Evolutionary conservation across 2,113 vertebrate species (phyloP).

Genomic region (Hemibates koningsi): DNA sequence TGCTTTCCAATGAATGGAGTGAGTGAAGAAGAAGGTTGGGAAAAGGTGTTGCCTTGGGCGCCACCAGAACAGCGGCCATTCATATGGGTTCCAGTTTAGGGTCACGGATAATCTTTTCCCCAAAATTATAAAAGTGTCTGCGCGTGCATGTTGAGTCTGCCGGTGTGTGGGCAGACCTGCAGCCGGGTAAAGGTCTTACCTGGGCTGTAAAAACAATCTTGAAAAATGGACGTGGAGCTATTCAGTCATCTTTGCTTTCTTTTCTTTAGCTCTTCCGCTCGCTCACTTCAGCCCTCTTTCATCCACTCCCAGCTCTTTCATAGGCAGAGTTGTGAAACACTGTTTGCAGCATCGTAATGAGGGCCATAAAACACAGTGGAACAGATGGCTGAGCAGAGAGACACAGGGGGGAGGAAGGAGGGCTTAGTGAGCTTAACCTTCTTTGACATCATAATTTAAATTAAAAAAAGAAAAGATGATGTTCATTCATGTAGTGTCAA

Average conservation of each 20-base stretch:
- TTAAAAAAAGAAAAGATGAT: background rate
- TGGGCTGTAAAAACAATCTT: constrained; percentile 35
- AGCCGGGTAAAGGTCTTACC: constrained; percentile 28
- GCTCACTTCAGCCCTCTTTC: background rate
- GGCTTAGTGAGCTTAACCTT: background rate
- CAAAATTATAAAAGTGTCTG: background rate
- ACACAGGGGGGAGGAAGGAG: background rate
- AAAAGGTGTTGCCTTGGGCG: constrained; percentile 32
- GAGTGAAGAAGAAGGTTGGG: constrained; percentile 21
- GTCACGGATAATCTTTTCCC: constrained; percentile 18
- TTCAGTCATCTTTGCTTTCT: background rate
- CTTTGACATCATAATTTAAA: background rate
- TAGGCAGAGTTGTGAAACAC: constrained; percentile 39
- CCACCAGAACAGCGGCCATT: constrained; percentile 26
- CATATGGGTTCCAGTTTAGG: constrained; percentile 31
- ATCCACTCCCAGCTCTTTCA: constrained; percentile 8
- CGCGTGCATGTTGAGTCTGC: background rate
- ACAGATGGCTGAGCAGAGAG: background rate
- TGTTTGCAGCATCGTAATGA: constrained; percentile 37
- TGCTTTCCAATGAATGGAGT: background rate
- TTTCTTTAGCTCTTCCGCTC: background rate
- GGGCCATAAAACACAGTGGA: constrained; percentile 37
- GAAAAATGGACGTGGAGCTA: constrained; percentile 13
- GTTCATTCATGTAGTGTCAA: background rate
- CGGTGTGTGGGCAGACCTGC: background rate